Evolutionary conservation across 2,888 invertebrate genomes (phyloP), one percentile per base, ranked within the genome.

Genomic region (Amblyjoppa proteus): DNA sequence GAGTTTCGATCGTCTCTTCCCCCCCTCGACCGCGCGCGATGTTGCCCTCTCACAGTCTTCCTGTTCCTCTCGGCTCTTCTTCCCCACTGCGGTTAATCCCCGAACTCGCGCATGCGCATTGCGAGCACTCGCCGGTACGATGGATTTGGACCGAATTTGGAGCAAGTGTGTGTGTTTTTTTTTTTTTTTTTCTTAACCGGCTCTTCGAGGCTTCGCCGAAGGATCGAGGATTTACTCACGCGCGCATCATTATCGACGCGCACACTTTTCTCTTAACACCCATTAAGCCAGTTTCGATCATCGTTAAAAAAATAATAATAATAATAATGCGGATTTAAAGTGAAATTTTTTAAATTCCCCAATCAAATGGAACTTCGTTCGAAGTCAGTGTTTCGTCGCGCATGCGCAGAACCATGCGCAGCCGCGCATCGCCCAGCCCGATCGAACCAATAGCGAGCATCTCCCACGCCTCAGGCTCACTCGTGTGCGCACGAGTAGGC

Each of bases 1-100:
- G 61, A 20, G 61, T 70, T 61, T 70, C 61, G 70, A 79, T 79
- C 61, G 64, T 58, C 58, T 61, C 70, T 38, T 70, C 49, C 58
- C 41, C 38, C 66, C 68, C 68, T 34, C 56, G 53, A 34, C 58
- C 70, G 49, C 49, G 45, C 13, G 3, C 78, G 5, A 49, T 58
- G 69, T 61, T 69, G 58, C 13, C 0, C 49, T 78, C 49, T 70
- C 69, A 28, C 69, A 28, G 58, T 61, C 45, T 61, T 41, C 34
- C 61, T 38, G 34, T 34, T 45, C 64, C 56, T 69, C 31, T 69
- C 41, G 28, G 25, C 31, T 53, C 66, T 34, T 13, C 7, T 28
- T 53, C 20, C 74, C 61, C 49, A 49, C 74, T 49, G 25, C 20
- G 16, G 9, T 75, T 31, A 64, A 64, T n/a, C 45, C 31, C 49